Evolutionary conservation across 1,140 invertebrate species (phyloP).

Genomic region (Metopolophium dirhodum): DNA sequence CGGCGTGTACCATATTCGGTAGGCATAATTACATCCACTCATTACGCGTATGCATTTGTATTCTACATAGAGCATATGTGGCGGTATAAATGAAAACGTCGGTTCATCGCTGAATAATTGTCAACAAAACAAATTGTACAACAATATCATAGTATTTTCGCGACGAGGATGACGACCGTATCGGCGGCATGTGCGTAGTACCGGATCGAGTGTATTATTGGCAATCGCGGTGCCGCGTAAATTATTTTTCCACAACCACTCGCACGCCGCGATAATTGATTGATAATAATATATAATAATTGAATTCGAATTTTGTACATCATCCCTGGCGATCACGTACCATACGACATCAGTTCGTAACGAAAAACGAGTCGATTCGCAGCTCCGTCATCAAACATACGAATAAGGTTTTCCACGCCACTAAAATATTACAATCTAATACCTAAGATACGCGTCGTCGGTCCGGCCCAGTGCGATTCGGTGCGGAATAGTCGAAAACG

Average conservation of each 20-base stretch:
- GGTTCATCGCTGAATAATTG: not conserved
- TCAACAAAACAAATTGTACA: not conserved
- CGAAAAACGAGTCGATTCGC: not conserved
- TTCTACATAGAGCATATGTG: not conserved
- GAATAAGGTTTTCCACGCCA: not conserved
- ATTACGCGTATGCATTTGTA: not conserved
- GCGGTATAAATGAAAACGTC: not conserved
- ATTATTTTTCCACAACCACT: not conserved
- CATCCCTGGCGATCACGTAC: not conserved
- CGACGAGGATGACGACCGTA: not conserved
- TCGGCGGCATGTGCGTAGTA: too few relatives aligned
- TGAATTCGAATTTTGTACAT: not conserved
- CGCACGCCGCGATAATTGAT: not conserved
- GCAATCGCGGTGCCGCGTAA: not conserved
- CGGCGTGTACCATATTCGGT: conserved; percentile 17
- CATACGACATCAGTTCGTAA: not conserved
- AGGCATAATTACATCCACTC: not conserved
- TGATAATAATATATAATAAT: not conserved
- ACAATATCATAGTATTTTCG: not conserved
- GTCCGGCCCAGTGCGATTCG: not conserved
- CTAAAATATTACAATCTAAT: not conserved
- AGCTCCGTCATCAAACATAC: not conserved
- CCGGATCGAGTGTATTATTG: not conserved
- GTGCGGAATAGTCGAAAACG: not conserved
- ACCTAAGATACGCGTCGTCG: not conserved